Percentiles rank a stretch among this genome's conserved stretches.
Evolutionary conservation across 1,140 invertebrate species (phyloP).

Genomic region (Panagrolaimus sp.): DNA sequence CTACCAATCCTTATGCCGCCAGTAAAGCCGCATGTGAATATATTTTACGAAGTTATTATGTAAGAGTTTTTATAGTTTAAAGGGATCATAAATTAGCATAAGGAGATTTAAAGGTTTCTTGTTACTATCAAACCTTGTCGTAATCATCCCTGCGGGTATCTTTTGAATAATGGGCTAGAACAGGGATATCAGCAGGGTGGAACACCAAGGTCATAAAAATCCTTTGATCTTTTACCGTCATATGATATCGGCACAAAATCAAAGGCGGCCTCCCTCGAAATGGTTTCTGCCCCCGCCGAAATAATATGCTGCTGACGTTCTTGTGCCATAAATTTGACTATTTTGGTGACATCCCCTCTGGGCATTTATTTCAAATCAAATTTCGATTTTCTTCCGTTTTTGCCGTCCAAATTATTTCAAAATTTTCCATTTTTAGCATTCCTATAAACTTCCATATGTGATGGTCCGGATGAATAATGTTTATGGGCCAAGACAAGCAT

Average conservation of each 20-base stretch:
- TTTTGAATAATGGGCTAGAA: no score
- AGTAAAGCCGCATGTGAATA: conserved; percentile 57
- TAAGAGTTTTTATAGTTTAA: conserved; percentile 25
- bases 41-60: conserved; percentile 54
- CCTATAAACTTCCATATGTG: conserved; percentile 60
- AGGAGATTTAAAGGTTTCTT: conserved; percentile 10
- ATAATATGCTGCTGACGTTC: no score
- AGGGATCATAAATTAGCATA: not conserved
- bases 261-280: no score
- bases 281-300: no score
- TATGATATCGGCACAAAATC: not conserved
- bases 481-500: conserved; percentile 58
- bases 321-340: not conserved
- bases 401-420: conserved; percentile 14
- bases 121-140: not conserved
- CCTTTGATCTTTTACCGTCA: not conserved
- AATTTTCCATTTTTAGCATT: conserved; percentile 51
- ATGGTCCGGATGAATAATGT: conserved; percentile 61
- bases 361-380: no score
- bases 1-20: conserved; percentile 59
- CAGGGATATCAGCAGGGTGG: not conserved
- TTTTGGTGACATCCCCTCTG: not conserved
- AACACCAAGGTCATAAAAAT: no score
- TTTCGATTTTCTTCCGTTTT: no score
- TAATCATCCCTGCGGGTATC: no score